Base-by-base conservation (phyloP, 2,113 vertebrate genomes). In the Centropus unirufus region DNA sequence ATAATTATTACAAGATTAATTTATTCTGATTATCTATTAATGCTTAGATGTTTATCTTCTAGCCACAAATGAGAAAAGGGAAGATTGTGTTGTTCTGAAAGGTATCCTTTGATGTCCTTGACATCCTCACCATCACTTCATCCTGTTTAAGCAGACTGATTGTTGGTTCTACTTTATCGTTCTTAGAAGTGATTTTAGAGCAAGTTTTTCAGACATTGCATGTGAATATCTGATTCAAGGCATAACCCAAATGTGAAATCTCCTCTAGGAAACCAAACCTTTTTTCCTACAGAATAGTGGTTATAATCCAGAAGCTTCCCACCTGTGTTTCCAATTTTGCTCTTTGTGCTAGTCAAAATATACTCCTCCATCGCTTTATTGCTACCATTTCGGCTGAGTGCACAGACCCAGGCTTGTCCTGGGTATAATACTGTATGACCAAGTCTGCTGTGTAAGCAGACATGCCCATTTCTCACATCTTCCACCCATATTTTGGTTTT, bases 261-360 rank as follows among this genome's bases (percentile, higher is more conserved):
- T 74, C 17, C 47, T 93, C 34, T 18, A 14, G 34, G 64, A 92
- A 92, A 91, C 54, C 81, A 91, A 84, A 36, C 46, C 22, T 40
- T 79, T 86, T 54, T 76, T 80, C 34, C 61, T 82, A 14, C 69
- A 16, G 83, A 69, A 77, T 66, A 83, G 63, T 74, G 55, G 75
- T 91, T 91, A 68, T 87, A 72, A 94, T 94, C 78, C 73, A 96
- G 79, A 55, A 80, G 32, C 92, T 90, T 95, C 93, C 93, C 84
- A 94, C 94, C 84, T 80, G 4, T 96, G 93, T 95, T 95, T 93
- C 82, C 59, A 62, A 5, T 74, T 87, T 62, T 77, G 20, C 54
- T 82, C 67, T 83, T 64, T 58, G 26, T 73, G 64, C 59, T 80
- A 93, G 91, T 95, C 93, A 95, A 95, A 96, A 97, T 91, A 95